Evolutionary conservation across 2,888 invertebrate genomes (phyloP).

Genomic region (Catocala fraxini): DNA sequence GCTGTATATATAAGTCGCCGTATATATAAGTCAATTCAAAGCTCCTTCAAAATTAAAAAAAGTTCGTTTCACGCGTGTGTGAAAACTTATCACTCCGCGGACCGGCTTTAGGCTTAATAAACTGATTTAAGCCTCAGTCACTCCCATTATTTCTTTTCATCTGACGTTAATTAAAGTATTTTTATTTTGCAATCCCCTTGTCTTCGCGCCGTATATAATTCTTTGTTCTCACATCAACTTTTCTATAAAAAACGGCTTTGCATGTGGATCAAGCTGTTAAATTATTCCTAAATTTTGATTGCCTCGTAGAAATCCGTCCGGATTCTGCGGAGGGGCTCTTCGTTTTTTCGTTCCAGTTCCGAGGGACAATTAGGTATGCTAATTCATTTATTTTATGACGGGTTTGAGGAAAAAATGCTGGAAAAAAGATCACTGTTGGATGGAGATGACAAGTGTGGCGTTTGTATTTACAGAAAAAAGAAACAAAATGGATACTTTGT

Average conservation of each 20-base stretch:
- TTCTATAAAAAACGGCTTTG: conserved; percentile 66
- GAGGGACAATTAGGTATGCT: conserved; percentile 83
- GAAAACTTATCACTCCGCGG: conserved; percentile 57
- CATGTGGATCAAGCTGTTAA: conserved; percentile 75
- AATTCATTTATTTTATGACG: conserved; percentile 82
- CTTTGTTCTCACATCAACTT: conserved; percentile 70
- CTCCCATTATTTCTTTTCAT: conserved; percentile 61
- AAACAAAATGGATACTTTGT: conserved; percentile 26
- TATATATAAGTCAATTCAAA: too few species aligned
- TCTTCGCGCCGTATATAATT: conserved; percentile 61
- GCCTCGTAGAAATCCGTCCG: conserved; percentile 75
- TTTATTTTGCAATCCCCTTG: conserved; percentile 62
- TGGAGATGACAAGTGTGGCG: conserved; percentile 58
- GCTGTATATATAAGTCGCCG: too few species aligned
- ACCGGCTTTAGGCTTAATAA: conserved; percentile 62
- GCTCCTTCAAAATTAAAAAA: conserved; percentile 62
- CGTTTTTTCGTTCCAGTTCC: conserved; percentile 77
- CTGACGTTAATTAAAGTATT: conserved; percentile 75
- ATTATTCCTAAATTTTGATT: conserved; percentile 82
- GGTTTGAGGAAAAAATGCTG: conserved; percentile 68
- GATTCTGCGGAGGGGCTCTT: conserved; percentile 69
- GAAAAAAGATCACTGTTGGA: conserved; percentile 71
- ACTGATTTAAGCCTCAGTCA: conserved; percentile 64
- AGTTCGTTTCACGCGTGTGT: conserved; percentile 69
- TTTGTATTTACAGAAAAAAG: conserved; percentile 33